These are phyloP conservation scores for Mormyrus proboscirostris DNA, from an alignment of 2,797 vertebrate genomes.

Conservation along the genomic window DNA sequence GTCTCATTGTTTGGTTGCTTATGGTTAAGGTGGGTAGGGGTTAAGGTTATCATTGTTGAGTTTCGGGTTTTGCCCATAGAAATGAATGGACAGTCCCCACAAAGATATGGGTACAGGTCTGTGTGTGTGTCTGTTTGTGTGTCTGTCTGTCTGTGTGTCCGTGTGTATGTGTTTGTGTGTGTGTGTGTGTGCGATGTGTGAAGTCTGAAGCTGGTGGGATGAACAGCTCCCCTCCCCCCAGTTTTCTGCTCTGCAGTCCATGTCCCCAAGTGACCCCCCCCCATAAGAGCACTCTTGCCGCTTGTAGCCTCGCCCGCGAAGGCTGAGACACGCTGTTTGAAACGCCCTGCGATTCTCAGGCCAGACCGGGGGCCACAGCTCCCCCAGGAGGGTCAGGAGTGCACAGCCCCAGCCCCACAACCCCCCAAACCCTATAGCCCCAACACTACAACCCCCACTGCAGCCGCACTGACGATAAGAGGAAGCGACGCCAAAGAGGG, in stretches of 20 bases:
- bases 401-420: not conserved
- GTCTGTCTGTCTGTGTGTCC: not conserved
- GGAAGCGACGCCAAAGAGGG: not conserved
- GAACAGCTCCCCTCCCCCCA: not conserved
- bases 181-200: not conserved
- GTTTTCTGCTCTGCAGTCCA: too few species aligned
- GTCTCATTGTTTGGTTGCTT: too few species aligned
- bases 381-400: not conserved
- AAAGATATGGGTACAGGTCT: too few species aligned
- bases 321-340: not conserved
- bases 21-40: not conserved
- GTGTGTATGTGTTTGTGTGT: not conserved
- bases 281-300: not conserved
- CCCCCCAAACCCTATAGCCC: too few species aligned
- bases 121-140: not conserved
- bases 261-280: not conserved
- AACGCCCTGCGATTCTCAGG: not conserved
- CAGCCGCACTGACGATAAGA: not conserved
- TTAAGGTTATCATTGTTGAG: not conserved
- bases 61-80: too few species aligned
- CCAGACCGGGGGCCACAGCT: not conserved
- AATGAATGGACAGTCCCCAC: too few species aligned
- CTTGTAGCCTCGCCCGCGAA: not conserved
- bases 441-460: not conserved
- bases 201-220: not conserved